Percentiles rank a stretch among this genome's conserved stretches.
Conservation (phyloP, 2,888 invertebrate genomes). For the Petrophora chlorosata region DNA sequence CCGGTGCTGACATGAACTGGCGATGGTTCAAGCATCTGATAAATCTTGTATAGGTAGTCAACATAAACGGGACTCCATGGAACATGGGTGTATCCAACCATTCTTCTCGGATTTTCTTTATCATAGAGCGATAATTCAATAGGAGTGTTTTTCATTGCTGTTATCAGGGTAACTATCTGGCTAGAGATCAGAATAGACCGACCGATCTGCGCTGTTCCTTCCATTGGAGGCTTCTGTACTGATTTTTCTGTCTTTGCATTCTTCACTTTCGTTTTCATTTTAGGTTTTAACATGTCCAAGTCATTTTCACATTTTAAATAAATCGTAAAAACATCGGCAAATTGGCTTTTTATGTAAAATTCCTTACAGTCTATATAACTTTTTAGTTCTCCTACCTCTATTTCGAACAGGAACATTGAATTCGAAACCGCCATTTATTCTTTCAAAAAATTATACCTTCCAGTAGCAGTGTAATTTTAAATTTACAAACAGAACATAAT, state of each 20-base stretch:
- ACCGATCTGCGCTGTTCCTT: conserved; percentile 42
- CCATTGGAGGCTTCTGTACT: conserved; percentile 27
- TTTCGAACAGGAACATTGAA: conserved; percentile 71
- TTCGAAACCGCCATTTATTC: conserved; percentile 66
- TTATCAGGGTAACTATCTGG: conserved; percentile 46
- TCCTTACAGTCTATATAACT: conserved; percentile 52
- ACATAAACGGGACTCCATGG: conserved; percentile 57
- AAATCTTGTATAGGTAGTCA: conserved; percentile 52
- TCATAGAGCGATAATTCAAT: conserved; percentile 60
- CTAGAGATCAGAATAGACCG: conserved; percentile 52
- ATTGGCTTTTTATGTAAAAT: conserved; percentile 56
- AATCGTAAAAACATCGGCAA: conserved; percentile 63
- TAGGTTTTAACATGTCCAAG: conserved; percentile 17
- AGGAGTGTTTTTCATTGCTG: conserved; percentile 60
- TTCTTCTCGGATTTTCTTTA: conserved; percentile 42
- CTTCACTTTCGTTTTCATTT: conserved; percentile 45
- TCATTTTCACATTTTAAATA: conserved; percentile 54
- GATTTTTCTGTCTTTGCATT: conserved; percentile 27
- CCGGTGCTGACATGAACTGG: conserved; percentile 44
- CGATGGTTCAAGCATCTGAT: conserved; percentile 28
- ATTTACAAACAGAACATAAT: neutral
- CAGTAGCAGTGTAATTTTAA: neutral
- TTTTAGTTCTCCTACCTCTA: conserved; percentile 57
- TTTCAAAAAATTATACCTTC: conserved; percentile 19
- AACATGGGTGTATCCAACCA: conserved; percentile 56